These are phyloP conservation scores for Lophura nycthemera DNA, from an alignment of 2,113 vertebrate species.

Conservation along the genomic window DNA sequence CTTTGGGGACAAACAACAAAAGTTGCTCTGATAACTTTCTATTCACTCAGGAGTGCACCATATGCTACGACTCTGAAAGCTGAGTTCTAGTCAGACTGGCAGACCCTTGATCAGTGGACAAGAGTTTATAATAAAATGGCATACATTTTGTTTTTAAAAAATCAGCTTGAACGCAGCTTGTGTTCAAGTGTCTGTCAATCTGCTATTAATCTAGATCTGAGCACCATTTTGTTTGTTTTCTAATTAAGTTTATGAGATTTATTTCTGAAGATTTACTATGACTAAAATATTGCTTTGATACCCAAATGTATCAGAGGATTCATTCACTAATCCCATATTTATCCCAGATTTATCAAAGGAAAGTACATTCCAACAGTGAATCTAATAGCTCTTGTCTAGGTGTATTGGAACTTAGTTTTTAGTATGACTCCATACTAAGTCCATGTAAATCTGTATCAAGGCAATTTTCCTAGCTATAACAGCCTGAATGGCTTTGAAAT, in stretches of 20 bases:
- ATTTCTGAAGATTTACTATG: neutral
- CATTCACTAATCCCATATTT: neutral
- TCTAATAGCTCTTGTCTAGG: neutral
- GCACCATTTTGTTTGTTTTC: neutral
- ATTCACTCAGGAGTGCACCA: neutral
- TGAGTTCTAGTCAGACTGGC: neutral
- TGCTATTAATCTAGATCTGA: neutral
- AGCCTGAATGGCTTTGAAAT: neutral
- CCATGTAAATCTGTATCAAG: neutral
- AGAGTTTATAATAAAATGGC: neutral
- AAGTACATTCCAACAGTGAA: rapidly evolving
- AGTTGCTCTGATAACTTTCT: neutral
- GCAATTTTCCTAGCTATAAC: neutral
- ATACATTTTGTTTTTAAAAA: neutral
- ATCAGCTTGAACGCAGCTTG: neutral
- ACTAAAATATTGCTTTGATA: neutral
- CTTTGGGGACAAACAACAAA: conserved; percentile 24
- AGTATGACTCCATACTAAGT: neutral
- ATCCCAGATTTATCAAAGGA: neutral
- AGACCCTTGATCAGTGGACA: neutral
- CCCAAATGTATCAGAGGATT: neutral
- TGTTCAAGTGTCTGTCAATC: neutral
- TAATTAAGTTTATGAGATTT: neutral
- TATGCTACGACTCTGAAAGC: neutral
- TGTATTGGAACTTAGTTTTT: neutral